Evolutionary conservation across 2,797 vertebrate genomes (phyloP), one percentile per base, ranked within the genome.

Genomic region (Cossypha heuglini): DNA sequence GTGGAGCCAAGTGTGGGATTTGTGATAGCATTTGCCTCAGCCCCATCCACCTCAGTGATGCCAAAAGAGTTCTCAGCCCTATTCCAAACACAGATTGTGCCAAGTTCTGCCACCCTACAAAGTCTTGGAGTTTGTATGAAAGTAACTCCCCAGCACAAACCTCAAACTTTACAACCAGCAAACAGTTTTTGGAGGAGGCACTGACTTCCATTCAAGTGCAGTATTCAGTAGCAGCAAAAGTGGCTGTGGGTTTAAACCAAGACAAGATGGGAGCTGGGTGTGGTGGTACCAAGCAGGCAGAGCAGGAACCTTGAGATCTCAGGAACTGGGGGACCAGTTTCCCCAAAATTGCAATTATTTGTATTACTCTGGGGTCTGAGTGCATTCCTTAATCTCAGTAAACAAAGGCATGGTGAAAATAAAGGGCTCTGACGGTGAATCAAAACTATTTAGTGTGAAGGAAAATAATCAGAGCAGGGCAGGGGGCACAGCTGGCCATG

Each of bases 401-500:
- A 81, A 96, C 33, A 86, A 86, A 87, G 67, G 42, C 2, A 2
- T 12, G 20, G 57, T 25, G 67, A 67, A 80, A 87, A 59, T 43
- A 81, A 88, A 87, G 79, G 72, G 29, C 73, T 67, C 94, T 88
- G 83, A 88, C 10, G 1, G 90, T 0, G 45, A 95, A 96, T 57
- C 77, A 80, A 95, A 96, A 88, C 91, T 75, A 16, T 74, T 77
- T 54, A 80, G 62, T 75, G 92, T 59, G 73, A 89, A 86, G 51
- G 52, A 72, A 97, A 97, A 96, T 74, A 96, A 93, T 38, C 54
- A 79, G 85, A 57, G 25, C 51, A 20, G 87, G 66, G 57, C 4
- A 51, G 67, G 68, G 66, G 46, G 76, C 77, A 64, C 93, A 96
- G 96, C 90, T 95, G 92, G 78, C 78, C 61, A 1, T 12, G 3